Percentiles rank a stretch among this genome's conserved stretches.
Evolutionary conservation across 2,888 invertebrate species (phyloP).

Genomic region (Drosophila anceps): DNA sequence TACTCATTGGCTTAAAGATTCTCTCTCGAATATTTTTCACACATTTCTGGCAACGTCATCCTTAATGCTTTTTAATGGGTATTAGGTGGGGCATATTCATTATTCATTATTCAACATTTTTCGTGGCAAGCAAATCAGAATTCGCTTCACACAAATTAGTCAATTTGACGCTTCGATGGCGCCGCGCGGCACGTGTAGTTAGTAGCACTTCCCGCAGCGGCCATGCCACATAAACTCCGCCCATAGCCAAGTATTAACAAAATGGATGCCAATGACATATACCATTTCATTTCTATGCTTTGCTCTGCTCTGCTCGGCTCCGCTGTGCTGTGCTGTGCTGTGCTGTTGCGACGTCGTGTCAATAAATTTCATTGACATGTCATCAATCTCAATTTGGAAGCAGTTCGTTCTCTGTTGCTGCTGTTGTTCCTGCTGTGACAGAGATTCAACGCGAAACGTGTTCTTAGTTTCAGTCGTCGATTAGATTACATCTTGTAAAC

Average conservation of each 20-base stretch:
- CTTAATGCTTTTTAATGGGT: neutral
- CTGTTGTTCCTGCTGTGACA: conserved; percentile 8
- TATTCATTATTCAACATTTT: conserved; percentile 39
- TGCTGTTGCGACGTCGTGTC: conserved; percentile 17
- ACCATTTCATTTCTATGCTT: conserved; percentile 11
- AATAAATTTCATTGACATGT: conserved; percentile 71
- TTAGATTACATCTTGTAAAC: conserved; percentile 4
- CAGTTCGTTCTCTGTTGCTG: conserved; percentile 3
- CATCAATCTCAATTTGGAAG: conserved; percentile 76
- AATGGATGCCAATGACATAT: conserved; percentile 14
- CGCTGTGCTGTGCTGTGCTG: neutral
- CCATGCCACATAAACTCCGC: neutral
- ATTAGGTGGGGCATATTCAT: conserved; percentile 84
- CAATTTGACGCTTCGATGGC: conserved; percentile 52
- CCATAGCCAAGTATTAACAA: conserved; percentile 1
- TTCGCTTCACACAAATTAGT: conserved; percentile 64
- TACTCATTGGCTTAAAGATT: neutral
- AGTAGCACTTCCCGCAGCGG: conserved; percentile 7
- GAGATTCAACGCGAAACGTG: neutral
- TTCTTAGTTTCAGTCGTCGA: conserved; percentile 2
- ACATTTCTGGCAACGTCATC: neutral
- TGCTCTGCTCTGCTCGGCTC: conserved; percentile 1
- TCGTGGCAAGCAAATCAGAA: conserved; percentile 54
- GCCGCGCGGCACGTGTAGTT: conserved; percentile 18
- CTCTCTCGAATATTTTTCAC: neutral